These are phyloP conservation scores for Chondrilla cf. caribensis DNA, from an alignment of 37 sponge, comb jelly and placozoan genomes.

Conservation along the genomic window DNA sequence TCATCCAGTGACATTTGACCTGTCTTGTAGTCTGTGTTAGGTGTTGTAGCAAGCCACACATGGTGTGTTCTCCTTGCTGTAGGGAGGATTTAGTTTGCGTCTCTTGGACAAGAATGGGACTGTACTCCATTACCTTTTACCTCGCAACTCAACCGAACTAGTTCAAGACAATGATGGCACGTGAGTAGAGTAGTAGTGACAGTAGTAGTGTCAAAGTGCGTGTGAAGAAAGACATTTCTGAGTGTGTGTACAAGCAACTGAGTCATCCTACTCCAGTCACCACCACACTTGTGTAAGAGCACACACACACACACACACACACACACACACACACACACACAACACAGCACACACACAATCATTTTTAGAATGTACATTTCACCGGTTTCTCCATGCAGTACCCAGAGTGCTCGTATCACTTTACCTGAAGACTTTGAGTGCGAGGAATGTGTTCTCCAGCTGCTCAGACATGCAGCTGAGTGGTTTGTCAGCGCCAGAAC, in stretches of 20 bases:
- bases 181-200: too few relatives aligned
- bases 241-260: too few relatives aligned
- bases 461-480: slow-evolving; percentile 63
- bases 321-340: too few relatives aligned
- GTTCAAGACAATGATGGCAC: slow-evolving; percentile 4
- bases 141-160: slow-evolving; percentile 2
- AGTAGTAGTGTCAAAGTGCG: too few relatives aligned
- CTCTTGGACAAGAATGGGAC: slow-evolving; percentile 44
- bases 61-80: slow-evolving; percentile 11
- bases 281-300: too few relatives aligned
- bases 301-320: too few relatives aligned
- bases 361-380: too few relatives aligned
- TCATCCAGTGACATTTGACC: not conserved
- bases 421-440: slow-evolving; percentile 49
- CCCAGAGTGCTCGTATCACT: slow-evolving; percentile 10
- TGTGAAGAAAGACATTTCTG: too few relatives aligned
- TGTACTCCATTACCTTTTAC: slow-evolving; percentile 15
- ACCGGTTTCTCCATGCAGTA: too few relatives aligned
- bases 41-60: not conserved
- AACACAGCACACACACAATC: too few relatives aligned
- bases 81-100: slow-evolving; percentile 56
- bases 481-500: slow-evolving; percentile 44
- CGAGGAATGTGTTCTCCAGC: slow-evolving; percentile 52
- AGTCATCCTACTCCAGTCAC: too few relatives aligned
- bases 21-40: not conserved